Conservation (phyloP, 2,888 invertebrate genomes). For the Empis stercorea region DNA sequence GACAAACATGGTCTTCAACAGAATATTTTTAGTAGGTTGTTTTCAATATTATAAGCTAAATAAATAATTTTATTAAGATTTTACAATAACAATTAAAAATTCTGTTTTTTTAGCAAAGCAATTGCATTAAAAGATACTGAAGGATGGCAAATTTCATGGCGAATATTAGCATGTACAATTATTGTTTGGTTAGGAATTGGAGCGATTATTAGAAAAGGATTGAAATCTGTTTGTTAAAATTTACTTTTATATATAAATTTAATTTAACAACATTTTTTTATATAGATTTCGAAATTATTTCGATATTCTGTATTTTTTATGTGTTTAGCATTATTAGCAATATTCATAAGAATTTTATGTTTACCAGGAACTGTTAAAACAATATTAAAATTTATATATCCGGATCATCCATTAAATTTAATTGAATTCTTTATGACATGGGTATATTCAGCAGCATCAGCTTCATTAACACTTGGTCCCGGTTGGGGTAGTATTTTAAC, state of each 20-base stretch:
- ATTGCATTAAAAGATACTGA: background rate
- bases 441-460: slow-evolving; percentile 35
- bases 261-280: slow-evolving; percentile 5
- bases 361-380: slow-evolving; percentile 17
- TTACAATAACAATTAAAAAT: background rate
- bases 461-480: slow-evolving; percentile 46
- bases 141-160: slow-evolving; percentile 3
- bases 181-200: slow-evolving; percentile 46
- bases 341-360: slow-evolving; percentile 22
- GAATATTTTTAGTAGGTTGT: slow-evolving; percentile 1
- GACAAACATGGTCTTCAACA: background rate
- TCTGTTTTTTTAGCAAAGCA: background rate
- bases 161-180: slow-evolving; percentile 1
- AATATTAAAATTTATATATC: slow-evolving; percentile 14
- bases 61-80: background rate
- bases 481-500: slow-evolving; percentile 74
- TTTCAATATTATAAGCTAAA: no score
- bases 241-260: background rate
- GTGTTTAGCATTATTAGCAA: slow-evolving; percentile 22
- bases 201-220: background rate
- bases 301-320: slow-evolving; percentile 25
- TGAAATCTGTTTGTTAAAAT: background rate
- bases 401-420: background rate
- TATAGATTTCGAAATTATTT: slow-evolving; percentile 28
- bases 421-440: slow-evolving; percentile 35